phyloP scores from a whole-genome alignment of 2,113 vertebrate genomes.

The Ceyx melanurus region DNA sequence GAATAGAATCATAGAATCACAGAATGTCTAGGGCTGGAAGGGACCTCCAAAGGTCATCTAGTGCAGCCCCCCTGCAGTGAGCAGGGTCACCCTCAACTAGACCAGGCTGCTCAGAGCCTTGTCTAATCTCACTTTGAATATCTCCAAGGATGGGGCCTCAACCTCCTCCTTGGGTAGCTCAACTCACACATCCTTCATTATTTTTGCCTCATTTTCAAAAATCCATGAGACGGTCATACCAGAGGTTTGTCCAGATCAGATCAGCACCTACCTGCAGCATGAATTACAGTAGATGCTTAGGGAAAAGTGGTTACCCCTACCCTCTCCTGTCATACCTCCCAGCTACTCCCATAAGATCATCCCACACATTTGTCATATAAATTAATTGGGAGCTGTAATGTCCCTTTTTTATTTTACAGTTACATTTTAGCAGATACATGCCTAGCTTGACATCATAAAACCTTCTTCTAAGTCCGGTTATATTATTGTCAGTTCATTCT shows the following conservation, averaged over 20 bases:
- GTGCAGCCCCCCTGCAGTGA: too few relatives aligned
- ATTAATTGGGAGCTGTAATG: not conserved
- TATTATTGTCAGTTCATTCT: not conserved
- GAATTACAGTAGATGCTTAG: not conserved
- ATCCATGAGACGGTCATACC: not conserved
- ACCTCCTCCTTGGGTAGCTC: too few relatives aligned
- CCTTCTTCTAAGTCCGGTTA: not conserved
- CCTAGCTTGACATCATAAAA: not conserved
- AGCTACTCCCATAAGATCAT: not conserved
- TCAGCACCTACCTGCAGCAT: not conserved
- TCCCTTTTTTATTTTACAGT: not conserved
- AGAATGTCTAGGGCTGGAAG: too few relatives aligned
- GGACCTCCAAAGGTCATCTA: too few relatives aligned
- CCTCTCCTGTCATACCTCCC: not conserved
- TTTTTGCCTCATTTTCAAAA: not conserved
- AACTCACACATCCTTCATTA: not conserved
- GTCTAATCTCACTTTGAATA: too few relatives aligned
- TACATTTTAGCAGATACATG: not conserved
- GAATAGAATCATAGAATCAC: not conserved
- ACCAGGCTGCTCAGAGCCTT: too few relatives aligned
- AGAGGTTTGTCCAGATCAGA: not conserved
- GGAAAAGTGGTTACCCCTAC: not conserved
- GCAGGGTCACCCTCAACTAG: too few relatives aligned
- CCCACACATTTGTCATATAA: not conserved
- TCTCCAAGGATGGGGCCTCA: too few relatives aligned